Base-by-base conservation (phyloP, 53 echinoderm and acorn worm species). In the Glandiceps talaboti region DNA sequence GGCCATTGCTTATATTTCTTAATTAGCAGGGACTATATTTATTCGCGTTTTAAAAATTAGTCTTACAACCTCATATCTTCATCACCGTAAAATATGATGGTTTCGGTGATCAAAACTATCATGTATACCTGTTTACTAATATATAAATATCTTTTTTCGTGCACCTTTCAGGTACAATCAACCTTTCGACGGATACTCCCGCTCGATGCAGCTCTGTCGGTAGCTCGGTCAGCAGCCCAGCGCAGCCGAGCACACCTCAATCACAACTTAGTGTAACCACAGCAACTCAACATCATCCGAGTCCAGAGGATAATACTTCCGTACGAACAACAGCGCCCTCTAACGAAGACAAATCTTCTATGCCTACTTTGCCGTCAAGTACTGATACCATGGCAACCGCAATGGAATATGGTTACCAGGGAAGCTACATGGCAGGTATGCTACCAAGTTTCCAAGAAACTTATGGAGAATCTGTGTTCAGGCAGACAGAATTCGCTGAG, bases 401-500 rank as follows among this genome's bases (percentile, higher is more conserved):
- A 20, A 45, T 45, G 64, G 64, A 45, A 45, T 45, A 45, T 20
- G 64, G 64, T 45, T 45, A 45, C 64, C 64, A 45, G 20, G 64
- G 64, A 6, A 45, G 64, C 64, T 45, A 83, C 86, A 84, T 79
- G 29, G 81, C 84, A 33, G 82, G 90, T 76, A 86, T 83, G 82
- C 80, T 94, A 81, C 94, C 94, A 31, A 94, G 91, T 82, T 94
- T 94, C 77, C 92, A 92, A 76, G 94, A 94, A 76, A 90, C 92
- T 28, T 94, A 92, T 79, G 92, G 94, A 28, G 64, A 74, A 27
- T 45, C 64, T 31, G 82, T 64, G 28, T 73, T 73, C 45, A 73
- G 1, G 30, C 27, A 72, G 0, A 28, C 72, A 80, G 45, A 72
- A 80, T 30, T 83, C 83, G 30, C 76, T 87, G 83, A 87, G 76